Evolutionary conservation across 2,888 invertebrate genomes (phyloP), one percentile per base, ranked within the genome.

Genomic region (Didymodactylos carnosus): DNA sequence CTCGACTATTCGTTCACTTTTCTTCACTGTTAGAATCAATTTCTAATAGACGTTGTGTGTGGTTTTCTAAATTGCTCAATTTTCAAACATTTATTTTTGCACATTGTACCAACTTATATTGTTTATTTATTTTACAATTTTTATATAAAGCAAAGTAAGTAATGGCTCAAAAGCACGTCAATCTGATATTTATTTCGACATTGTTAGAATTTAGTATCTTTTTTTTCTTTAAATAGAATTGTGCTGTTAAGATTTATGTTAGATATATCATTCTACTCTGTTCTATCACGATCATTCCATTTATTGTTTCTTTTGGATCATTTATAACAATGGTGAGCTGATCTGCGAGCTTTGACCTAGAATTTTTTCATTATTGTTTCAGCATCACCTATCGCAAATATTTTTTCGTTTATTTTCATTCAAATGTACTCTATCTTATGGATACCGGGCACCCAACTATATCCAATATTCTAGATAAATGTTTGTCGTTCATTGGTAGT

Each of bases 361-460:
- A 72, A 51, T 76, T 23, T 29, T 3, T 29, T 39, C 8, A 70
- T 73, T 76, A 14, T 73, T 76, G 80, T 77, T 78, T 83, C 81
- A 80, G 83, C 80, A 80, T 41, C 83, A 84, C 77, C 69, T 84
- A 1, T 78, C 77, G 16, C 84, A 92, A 89, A 87, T 90, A 75
- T 79, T 90, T 75, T 86, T 88, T 27, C 86, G 94, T 78, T 83
- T 97, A 73, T 97, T 97, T 85, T 95, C 95, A 62, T 94, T 98
- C 80, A 92, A 94, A 86, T 87, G 97, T 81, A 98, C 98, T 0
- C 85, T 99, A 1, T 90, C 91, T 69, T 98, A 99, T 85, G 91
- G 98, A 0, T 98, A 97, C 83, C 99, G 98, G 98, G 98, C 98
- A 5, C 95, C 98, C 39, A 99, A 99, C 95, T 0, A 80, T 97